Base-by-base conservation (phyloP, 2,797 vertebrate genomes). In the Phylloscopus collybita region DNA sequence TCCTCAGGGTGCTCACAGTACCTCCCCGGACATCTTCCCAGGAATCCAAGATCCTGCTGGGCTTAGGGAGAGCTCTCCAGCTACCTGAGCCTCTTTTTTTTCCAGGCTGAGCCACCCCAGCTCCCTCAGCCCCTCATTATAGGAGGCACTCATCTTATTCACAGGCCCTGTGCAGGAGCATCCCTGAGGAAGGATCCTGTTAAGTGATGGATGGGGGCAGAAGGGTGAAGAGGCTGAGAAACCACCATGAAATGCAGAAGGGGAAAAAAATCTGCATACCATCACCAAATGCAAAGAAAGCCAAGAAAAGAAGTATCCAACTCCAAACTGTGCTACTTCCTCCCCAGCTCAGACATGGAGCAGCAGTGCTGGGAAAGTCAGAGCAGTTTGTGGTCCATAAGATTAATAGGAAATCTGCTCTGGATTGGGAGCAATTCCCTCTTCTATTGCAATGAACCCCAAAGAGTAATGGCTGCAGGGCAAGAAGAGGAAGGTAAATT, bases 391-490 rank as follows among this genome's bases (percentile, higher is more conserved):
- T 72, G 80, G 66, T 79, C 65, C 79, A 1, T 36, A 79, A 93
- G 75, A 94, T 85, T 91, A 94, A 95, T 92, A 79, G 87, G 81
- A 96, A 95, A 93, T 86, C 88, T 94, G 69, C 60, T 91, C 70
- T 81, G 81, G 86, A 95, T 67, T 79, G 91, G 80, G 93, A 96
- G 69, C 4, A 27, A 95, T 95, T 94, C 88, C 65, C 82, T 96
- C 62, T 93, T 92, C 92, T 94, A 96, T 92, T 95, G 90, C 95
- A 94, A 93, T 30, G 86, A 96, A 84, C 72, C 82, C 92, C 93
- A 83, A 97, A 95, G 93, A 95, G 80, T 94, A 90, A 95, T 73
- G 89, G 71, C 88, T 81, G 42, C 32, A 93, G 87, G 95, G 80
- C 86, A 90, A 81, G 83, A 95, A 92, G 69, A 86, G 65, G 81